Evolutionary conservation across 2,113 vertebrate species (phyloP).

Genomic region (Redunca redunca): DNA sequence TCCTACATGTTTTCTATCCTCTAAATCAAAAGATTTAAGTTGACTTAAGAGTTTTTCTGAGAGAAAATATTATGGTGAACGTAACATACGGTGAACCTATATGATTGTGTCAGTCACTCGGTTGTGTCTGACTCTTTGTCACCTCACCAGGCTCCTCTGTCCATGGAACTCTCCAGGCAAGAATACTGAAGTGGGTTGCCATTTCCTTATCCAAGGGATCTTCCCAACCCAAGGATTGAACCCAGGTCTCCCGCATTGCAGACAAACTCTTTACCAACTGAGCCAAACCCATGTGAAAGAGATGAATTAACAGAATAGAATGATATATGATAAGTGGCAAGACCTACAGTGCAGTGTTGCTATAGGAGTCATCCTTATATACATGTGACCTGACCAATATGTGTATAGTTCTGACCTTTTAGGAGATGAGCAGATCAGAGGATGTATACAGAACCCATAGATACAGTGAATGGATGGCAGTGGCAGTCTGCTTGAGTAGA

Average conservation of each 20-base stretch:
- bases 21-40: neutral
- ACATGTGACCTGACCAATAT: neutral
- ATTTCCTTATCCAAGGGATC: neutral
- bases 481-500: neutral
- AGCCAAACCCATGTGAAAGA: neutral
- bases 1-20: neutral
- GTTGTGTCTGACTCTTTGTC: neutral
- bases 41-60: neutral
- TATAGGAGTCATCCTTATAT: neutral
- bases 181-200: neutral
- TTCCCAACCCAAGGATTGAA: neutral
- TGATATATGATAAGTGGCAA: too few relatives aligned
- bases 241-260: neutral
- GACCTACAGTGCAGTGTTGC: neutral
- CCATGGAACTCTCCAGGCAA: neutral
- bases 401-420: neutral
- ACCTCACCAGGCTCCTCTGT: neutral
- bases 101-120: neutral
- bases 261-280: neutral
- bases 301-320: neutral
- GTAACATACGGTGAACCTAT: neutral
- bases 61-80: neutral
- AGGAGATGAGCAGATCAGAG: neutral
- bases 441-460: neutral
- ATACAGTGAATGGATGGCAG: too few relatives aligned